A percentile compares a stretch with the other conserved stretches of the same genome.
Conservation (phyloP, 2,113 vertebrate species). For the Laticauda laticaudata region DNA sequence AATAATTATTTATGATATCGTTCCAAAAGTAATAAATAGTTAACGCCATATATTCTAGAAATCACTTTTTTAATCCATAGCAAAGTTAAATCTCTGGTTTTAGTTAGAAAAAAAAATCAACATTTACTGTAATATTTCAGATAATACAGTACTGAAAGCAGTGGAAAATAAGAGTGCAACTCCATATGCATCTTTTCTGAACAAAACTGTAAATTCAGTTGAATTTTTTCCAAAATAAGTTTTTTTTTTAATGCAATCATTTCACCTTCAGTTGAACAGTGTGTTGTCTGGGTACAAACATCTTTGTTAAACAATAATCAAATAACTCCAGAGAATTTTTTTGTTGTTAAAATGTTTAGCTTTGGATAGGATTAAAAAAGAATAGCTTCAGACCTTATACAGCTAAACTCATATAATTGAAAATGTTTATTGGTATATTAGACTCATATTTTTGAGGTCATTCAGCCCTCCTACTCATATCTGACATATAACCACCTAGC, state of each 20-base stretch:
- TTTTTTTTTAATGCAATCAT: not conserved
- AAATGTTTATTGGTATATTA: not conserved
- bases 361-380: not conserved
- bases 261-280: too few relatives aligned
- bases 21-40: not conserved
- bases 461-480: not conserved
- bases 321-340: too few relatives aligned
- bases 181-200: not conserved
- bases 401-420: not conserved
- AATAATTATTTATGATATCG: not conserved
- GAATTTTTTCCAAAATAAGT: not conserved
- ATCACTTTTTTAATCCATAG: not conserved
- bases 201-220: not conserved
- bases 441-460: not conserved
- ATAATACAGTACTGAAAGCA: not conserved
- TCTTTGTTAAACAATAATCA: too few relatives aligned
- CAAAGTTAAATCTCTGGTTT: not conserved
- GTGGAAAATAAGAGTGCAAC: not conserved
- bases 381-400: not conserved
- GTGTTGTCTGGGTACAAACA: too few relatives aligned
- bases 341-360: not conserved
- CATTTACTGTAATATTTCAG: not conserved
- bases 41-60: not conserved
- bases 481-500: not conserved
- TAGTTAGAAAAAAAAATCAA: not conserved